A percentile compares a stretch with the other conserved stretches of the same genome.
phyloP scores from a whole-genome alignment of 2,888 invertebrate genomes.

The Tipula confusa region DNA sequence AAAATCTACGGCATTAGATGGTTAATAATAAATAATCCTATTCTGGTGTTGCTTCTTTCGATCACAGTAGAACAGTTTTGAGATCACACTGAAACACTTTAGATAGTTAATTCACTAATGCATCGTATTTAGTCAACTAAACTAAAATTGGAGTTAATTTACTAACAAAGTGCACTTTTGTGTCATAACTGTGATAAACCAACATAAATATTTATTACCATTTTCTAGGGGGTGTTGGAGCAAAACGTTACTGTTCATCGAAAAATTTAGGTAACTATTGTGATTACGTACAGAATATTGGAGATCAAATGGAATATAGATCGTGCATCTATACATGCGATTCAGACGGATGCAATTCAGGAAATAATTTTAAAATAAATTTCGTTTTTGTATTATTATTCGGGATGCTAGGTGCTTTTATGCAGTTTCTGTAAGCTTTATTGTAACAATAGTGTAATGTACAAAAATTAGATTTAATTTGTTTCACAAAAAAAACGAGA shows the following conservation, averaged over 20 bases:
- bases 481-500: neutral
- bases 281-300: conserved; percentile 78
- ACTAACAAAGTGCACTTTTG: neutral
- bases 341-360: conserved; percentile 78
- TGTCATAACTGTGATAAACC: neutral
- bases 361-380: conserved; percentile 38
- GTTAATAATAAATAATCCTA: conserved; percentile 34
- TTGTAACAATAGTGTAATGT: neutral
- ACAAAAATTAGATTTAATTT: neutral
- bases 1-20: conserved; percentile 62
- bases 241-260: conserved; percentile 82
- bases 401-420: neutral
- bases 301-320: conserved; percentile 78
- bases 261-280: conserved; percentile 84
- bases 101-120: neutral
- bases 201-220: neutral
- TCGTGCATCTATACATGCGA: conserved; percentile 84
- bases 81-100: conserved; percentile 26
- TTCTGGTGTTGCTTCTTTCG: neutral
- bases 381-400: neutral
- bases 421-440: neutral
- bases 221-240: conserved; percentile 76
- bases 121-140: neutral
- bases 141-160: neutral
- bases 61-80: neutral